Base-by-base conservation (phyloP, 2,113 vertebrate genomes). In the Morone saxatilis region DNA sequence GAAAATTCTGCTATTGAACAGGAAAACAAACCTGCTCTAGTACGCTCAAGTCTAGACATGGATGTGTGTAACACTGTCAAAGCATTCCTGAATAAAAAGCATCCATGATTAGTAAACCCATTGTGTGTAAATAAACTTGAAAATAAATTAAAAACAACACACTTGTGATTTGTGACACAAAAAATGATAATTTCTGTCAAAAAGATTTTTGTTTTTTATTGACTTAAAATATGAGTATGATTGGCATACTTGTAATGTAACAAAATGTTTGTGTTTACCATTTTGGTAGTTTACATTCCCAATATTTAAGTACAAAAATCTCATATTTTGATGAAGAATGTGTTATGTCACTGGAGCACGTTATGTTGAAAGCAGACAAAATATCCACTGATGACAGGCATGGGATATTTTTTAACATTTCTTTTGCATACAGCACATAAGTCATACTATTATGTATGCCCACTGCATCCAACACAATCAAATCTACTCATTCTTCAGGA, bases 201-300 rank as follows among this genome's bases (percentile, higher is more conserved):
- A 88, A 85, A 8, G 0, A 17, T 68, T 85, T 88, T 82, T 57
- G 10, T 74, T 81, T 80, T 93, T 94, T 93, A 92, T 92, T 94
- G 88, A 91, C 66, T 90, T 91, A 81, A 92, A 94, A 92, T 93
- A 90, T 86, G 83, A 78, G 51, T 85, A 91, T 86, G 83, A 88
- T 83, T 74, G 69, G 76, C 89, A 90, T 92, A 91, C 78, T 84
- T 92, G 40, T 89, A 90, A 92, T 85, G 78, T 93, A 90, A 93
- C 86, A 91, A 91, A 87, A 85, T 81, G 70, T 85, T 57, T 88
- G 80, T 81, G 72, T 89, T 90, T 78, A 89, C 69, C 79, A 88
- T 72, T 87, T 84, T 84, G 67, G 78, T 84, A 77, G 75, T 92
- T 89, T 90, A 94, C 86, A 91, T 90, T 89, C 59, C 79, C 53